Evolutionary conservation across 2,888 invertebrate species (phyloP).

Genomic region (Heteromurus nitidus): DNA sequence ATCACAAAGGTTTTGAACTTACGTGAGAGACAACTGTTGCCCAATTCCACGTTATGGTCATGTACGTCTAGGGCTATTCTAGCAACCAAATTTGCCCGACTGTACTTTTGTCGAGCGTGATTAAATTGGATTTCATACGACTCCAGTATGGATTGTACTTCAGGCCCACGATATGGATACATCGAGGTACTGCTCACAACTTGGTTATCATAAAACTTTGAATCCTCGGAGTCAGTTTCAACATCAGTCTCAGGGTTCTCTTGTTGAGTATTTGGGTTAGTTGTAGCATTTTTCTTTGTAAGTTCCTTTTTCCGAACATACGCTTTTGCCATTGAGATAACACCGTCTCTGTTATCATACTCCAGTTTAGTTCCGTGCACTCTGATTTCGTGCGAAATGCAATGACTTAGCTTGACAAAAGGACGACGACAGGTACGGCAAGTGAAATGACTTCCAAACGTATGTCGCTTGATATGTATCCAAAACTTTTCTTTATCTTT

Average conservation of each 20-base stretch:
- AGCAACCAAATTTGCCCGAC: not conserved
- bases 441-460: conserved; percentile 12
- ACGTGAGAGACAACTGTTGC: not conserved
- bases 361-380: conserved; percentile 14
- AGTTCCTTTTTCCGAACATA: conserved; percentile 8
- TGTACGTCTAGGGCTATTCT: conserved; percentile 20
- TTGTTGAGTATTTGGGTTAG: not conserved
- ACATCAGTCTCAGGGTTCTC: conserved; percentile 14
- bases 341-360: conserved; percentile 22
- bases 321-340: conserved; percentile 15
- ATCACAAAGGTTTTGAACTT: not conserved
- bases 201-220: conserved; percentile 11
- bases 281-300: not conserved
- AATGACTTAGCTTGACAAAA: conserved; percentile 32
- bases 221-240: conserved; percentile 30
- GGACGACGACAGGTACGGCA: conserved; percentile 43
- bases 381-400: conserved; percentile 50
- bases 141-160: conserved; percentile 22
- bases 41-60: conserved; percentile 17
- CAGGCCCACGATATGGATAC: conserved; percentile 42
- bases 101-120: not conserved
- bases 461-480: conserved; percentile 39
- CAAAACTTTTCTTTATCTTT: conserved; percentile 26
- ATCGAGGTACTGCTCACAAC: conserved; percentile 11
- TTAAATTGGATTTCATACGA: conserved; percentile 48